Evolutionary conservation across 2,797 vertebrate genomes (phyloP), one percentile per base, ranked within the genome.

Genomic region (Myotis findleyi): DNA sequence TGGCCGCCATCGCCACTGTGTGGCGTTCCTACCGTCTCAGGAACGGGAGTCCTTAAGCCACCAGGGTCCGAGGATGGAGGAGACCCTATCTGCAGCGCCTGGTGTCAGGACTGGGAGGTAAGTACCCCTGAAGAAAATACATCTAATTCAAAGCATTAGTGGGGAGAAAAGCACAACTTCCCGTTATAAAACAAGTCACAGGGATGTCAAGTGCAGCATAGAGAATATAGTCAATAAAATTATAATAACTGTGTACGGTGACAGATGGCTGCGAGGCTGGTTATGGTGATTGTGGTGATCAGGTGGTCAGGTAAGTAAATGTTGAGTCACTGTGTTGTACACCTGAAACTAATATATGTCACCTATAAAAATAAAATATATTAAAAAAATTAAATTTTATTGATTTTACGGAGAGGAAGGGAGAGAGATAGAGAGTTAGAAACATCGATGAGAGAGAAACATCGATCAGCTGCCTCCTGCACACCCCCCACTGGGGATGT

Each of bases 171-270:
- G 59, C 14, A 16, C 12, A 2, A 3, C 41, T 33, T 47, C 57
- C 41, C 14, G 7, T 33, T 16, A 41, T 36, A 30, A 38, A 30
- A 14, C 6, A 14, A 9, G 30, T 49, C 30, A 4, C 11, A 0
- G 57, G 76, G 59, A 9, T 64, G 57, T 44, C 21, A 33, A 44
- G 41, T 6, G 30, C 27, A 23, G 79, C 38, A 1, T 4, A 16
- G 41, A 20, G 55, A 13, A 30, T 12, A 5, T 1, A 2, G 16
- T 21, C 27, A 30, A 12, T 18, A 12, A 6, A 41, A 27, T 17
- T 17, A 5, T 1, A 12, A n/a, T 12, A 59, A 44, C 25, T 25
- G 16, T 4, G 36, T 27, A 1, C 2, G 1, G 38, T 23, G 57
- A 21, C 41, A 23, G 41, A 4, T 33, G 41, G 41, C 10, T 1